phyloP scores from a whole-genome alignment of 30 jellyfish, hydroid and myxozoan species.

The Aurelia aurita complex sp. Pacific region DNA sequence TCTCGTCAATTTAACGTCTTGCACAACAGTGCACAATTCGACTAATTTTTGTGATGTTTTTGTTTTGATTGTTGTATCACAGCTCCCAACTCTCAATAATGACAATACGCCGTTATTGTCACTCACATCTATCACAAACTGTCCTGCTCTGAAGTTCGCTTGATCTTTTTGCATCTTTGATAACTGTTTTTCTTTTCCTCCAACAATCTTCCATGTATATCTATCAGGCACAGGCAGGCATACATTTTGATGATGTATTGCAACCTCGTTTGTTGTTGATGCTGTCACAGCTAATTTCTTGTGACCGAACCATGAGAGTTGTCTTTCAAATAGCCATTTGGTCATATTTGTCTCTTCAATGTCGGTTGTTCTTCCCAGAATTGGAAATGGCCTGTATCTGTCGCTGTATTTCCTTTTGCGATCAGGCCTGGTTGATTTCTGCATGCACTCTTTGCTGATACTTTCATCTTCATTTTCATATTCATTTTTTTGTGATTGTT shows the following conservation, averaged over 20 bases:
- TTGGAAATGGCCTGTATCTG: constrained; percentile 61
- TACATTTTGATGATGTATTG: background rate
- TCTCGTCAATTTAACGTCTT: constrained; percentile 10
- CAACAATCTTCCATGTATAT: constrained; percentile 54
- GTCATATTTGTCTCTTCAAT: constrained; percentile 24
- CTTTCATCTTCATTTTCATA: background rate
- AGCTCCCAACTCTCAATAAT: constrained; percentile 30
- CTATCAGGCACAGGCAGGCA: background rate
- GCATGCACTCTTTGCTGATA: constrained; percentile 3
- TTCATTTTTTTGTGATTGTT: constrained; percentile 5
- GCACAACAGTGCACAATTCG: constrained; percentile 48
- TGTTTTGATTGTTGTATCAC: background rate
- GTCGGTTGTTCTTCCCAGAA: constrained; percentile 13
- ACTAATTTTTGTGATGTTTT: constrained; percentile 3
- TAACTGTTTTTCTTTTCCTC: background rate
- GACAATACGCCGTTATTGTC: constrained; percentile 20
- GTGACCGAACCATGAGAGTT: background rate
- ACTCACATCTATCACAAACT: constrained; percentile 60
- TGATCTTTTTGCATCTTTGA: background rate
- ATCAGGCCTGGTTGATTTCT: constrained; percentile 16
- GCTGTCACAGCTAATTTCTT: background rate
- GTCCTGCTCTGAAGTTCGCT: constrained; percentile 14
- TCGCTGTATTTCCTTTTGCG: constrained; percentile 40
- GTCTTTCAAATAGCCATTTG: constrained; percentile 9
- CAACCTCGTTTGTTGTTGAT: background rate